A percentile compares a stretch with the other conserved stretches of the same genome.
These are phyloP conservation scores for Parambassis ranga DNA, from an alignment of 2,797 vertebrate species.

Conservation along the genomic window DNA sequence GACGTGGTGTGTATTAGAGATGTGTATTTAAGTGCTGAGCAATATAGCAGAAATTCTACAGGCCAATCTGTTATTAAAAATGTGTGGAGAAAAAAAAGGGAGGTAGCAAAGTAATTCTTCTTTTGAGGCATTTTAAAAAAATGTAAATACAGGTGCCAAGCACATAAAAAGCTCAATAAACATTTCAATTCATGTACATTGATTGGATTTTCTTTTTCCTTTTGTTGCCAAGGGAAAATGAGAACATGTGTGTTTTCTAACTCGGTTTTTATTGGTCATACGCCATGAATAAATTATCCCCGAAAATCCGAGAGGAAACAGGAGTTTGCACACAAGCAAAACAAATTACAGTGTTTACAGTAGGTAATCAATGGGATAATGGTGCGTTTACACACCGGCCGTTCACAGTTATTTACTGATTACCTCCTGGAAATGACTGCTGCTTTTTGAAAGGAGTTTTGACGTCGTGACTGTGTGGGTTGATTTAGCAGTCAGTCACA, in stretches of 20 bases:
- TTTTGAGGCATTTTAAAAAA: slow-evolving; percentile 85
- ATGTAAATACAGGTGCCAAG: slow-evolving; percentile 97
- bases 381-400: neutral
- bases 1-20: slow-evolving; percentile 97
- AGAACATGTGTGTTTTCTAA: neutral
- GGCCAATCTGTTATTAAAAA: slow-evolving; percentile 81
- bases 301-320: neutral
- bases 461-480: neutral
- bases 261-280: neutral
- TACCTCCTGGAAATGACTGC: neutral
- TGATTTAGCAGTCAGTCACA: neutral
- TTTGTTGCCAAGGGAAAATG: neutral
- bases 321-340: neutral
- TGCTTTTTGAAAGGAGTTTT: neutral
- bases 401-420: slow-evolving; percentile 1
- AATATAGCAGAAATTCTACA: slow-evolving; percentile 88
- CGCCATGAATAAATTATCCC: neutral
- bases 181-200: slow-evolving; percentile 82
- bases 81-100: slow-evolving; percentile 66
- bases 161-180: slow-evolving; percentile 95
- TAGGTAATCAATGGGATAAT: neutral
- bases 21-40: slow-evolving; percentile 97
- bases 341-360: neutral
- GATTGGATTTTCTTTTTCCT: slow-evolving; percentile 30
- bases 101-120: slow-evolving; percentile 79